Evolutionary conservation across 2,797 vertebrate species (phyloP).

Genomic region (Simalia tracyae): DNA sequence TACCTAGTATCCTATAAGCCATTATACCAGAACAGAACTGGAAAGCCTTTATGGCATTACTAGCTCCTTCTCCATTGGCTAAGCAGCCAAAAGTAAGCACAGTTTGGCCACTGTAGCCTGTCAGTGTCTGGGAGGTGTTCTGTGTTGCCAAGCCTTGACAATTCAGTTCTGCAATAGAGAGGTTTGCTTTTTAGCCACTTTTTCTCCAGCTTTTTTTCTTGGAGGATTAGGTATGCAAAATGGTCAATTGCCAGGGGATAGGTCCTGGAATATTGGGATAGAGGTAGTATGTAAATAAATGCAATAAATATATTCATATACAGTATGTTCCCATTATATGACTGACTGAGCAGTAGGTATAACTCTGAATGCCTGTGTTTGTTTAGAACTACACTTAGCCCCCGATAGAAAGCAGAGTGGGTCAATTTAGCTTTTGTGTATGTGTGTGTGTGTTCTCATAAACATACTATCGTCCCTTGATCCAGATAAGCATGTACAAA

Average conservation of each 20-base stretch:
- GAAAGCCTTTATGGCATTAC: background rate
- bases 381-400: background rate
- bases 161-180: background rate
- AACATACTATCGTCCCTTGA: background rate
- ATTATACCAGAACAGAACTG: background rate
- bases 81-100: background rate
- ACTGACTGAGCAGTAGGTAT: background rate
- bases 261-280: background rate
- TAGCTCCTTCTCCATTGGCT: background rate
- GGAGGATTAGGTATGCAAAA: background rate
- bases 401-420: background rate
- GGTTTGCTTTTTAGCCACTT: background rate
- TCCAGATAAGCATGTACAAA: background rate
- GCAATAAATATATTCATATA: too few relatives aligned
- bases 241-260: background rate
- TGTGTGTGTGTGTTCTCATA: background rate
- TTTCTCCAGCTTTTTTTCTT: background rate
- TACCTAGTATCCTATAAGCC: background rate
- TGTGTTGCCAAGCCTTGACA: background rate
- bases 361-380: background rate
- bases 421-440: background rate
- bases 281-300: background rate
- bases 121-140: background rate
- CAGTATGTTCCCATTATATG: background rate
- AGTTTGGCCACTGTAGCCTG: background rate